phyloP scores from a whole-genome alignment of 2,888 invertebrate species.

The Stenodera caucasica region DNA sequence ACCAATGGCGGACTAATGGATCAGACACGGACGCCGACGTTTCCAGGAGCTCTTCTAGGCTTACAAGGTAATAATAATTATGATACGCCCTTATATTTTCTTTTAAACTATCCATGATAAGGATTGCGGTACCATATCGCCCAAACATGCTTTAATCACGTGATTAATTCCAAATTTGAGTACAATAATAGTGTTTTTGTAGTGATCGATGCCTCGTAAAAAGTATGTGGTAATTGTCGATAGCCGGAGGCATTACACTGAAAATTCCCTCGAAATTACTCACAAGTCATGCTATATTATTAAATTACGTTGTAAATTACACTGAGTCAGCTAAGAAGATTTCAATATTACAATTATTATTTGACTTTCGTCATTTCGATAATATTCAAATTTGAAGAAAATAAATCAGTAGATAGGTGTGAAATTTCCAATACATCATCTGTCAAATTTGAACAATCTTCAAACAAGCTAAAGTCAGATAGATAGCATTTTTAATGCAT shows the following conservation, averaged over 20 bases:
- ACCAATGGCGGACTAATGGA: constrained; percentile 66
- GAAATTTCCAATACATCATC: neutral
- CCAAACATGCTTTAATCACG: constrained; percentile 9
- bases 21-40: constrained; percentile 70
- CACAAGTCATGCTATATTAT: too few species aligned
- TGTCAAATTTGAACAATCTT: neutral
- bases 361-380: too few species aligned
- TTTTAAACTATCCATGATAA: neutral
- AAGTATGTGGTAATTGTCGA: constrained; percentile 19
- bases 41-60: constrained; percentile 78
- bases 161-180: neutral
- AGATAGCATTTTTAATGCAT: constrained; percentile 15
- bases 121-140: constrained; percentile 12
- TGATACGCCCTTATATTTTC: neutral
- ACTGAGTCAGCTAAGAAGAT: too few species aligned
- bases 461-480: constrained; percentile 9
- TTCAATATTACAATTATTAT: too few species aligned
- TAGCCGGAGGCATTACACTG: constrained; percentile 3
- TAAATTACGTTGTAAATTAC: too few species aligned
- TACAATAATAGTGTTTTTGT: too few species aligned
- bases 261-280: neutral
- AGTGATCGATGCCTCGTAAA: too few species aligned
- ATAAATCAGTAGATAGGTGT: neutral
- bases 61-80: constrained; percentile 74
- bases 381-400: neutral